Percentiles rank a stretch among this genome's conserved stretches.
These are phyloP conservation scores for Hesperophylax magnus DNA, from an alignment of 1,140 invertebrate species.

Conservation along the genomic window DNA sequence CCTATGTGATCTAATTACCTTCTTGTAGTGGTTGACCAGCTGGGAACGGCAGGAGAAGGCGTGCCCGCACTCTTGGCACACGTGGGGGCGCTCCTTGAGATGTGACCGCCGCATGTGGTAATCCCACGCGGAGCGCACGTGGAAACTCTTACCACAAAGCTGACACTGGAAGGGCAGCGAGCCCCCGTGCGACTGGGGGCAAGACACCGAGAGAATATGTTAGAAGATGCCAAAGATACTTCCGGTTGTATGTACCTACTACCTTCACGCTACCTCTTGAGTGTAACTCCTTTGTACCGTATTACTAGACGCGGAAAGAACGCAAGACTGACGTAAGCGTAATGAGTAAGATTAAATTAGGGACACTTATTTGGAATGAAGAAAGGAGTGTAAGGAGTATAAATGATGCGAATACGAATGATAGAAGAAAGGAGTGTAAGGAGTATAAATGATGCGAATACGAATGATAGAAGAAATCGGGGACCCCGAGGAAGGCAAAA, in stretches of 20 bases:
- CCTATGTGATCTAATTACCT: not conserved
- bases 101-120: conserved; percentile 38
- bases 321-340: not conserved
- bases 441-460: no score
- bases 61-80: conserved; percentile 60
- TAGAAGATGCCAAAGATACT: not conserved
- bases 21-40: conserved; percentile 31
- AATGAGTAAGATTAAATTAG: not conserved
- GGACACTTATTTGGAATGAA: not conserved
- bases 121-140: conserved; percentile 48
- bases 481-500: no score
- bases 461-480: no score
- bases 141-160: conserved; percentile 56
- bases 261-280: not conserved
- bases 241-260: not conserved
- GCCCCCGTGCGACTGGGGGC: conserved; percentile 42
- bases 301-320: not conserved
- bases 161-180: conserved; percentile 44
- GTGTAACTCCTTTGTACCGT: not conserved
- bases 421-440: no score
- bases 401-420: no score
- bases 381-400: no score
- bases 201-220: not conserved
- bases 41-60: conserved; percentile 52
- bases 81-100: conserved; percentile 54